Percentiles rank a stretch among this genome's conserved stretches.
Conservation (phyloP, 2,797 vertebrate genomes). For the Remorina albescens region DNA sequence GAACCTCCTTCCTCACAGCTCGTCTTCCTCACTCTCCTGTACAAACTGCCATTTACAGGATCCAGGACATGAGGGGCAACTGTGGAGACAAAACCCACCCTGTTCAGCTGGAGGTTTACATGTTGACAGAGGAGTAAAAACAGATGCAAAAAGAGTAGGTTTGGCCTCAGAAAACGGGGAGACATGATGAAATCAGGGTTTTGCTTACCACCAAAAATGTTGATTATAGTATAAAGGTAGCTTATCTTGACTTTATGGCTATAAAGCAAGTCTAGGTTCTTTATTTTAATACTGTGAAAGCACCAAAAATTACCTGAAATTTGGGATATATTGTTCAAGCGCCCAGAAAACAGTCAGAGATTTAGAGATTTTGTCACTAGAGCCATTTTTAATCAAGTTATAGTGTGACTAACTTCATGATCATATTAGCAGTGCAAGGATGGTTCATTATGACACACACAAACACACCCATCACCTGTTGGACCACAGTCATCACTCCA, state of each 20-base stretch:
- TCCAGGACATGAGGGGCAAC: slow-evolving; percentile 79
- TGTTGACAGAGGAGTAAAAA: neutral
- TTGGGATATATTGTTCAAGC: too few relatives aligned
- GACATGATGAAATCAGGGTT: neutral
- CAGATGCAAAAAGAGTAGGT: neutral
- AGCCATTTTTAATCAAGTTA: too few relatives aligned
- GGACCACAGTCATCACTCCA: slow-evolving; percentile 43
- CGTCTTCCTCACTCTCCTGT: slow-evolving; percentile 85
- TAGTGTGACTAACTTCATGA: neutral
- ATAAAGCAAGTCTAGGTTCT: too few relatives aligned
- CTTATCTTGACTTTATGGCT: too few relatives aligned
- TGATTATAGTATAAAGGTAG: too few relatives aligned
- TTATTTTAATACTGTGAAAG: too few relatives aligned
- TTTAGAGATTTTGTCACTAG: too few relatives aligned
- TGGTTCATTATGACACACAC: slow-evolving; percentile 56
- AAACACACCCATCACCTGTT: slow-evolving; percentile 44
- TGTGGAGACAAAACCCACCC: slow-evolving; percentile 34
- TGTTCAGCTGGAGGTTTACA: slow-evolving; percentile 1
- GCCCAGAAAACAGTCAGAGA: too few relatives aligned
- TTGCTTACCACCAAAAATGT: too few relatives aligned
- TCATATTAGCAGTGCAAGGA: too few relatives aligned
- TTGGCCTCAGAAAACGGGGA: neutral
- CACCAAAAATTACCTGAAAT: too few relatives aligned
- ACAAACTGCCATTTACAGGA: slow-evolving; percentile 82
- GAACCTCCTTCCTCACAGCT: slow-evolving; percentile 79